Base-by-base conservation (phyloP, 2,113 vertebrate genomes). In the Trichechus manatus region DNA sequence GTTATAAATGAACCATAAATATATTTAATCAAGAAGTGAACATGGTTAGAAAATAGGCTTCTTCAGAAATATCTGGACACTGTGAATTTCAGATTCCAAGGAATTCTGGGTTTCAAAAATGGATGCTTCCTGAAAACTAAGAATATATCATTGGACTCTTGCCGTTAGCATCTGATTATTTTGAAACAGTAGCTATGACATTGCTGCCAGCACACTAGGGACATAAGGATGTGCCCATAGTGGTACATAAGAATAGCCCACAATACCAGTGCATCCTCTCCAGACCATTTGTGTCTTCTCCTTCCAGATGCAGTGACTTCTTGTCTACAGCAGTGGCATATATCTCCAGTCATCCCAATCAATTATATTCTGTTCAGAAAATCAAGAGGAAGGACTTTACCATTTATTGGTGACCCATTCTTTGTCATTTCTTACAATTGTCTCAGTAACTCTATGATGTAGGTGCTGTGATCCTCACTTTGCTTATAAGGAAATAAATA, bases 221-320 rank as follows among this genome's bases (percentile, higher is more conserved):
- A 90, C 29, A 78, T 15, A 74, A 91, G 91, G 82, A 79, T 72
- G 42, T 44, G 0, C 53, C 63, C 27, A 87, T 77, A 83, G 11
- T 61, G 47, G 6, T 88, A 31, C 56, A 7, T 88, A 44, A 80
- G 84, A 96, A 88, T 42, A 78, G 3, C 31, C 23, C 29, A 53
- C 14, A 91, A 13, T 20, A 44, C 15, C 15, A 39, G 0, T 29
- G 36, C 11, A 27, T 19, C 44, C 10, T 72, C 75, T 97, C 89
- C 50, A 94, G 63, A 11, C 56, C 3, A 1, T 47, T 56, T 3
- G n/a, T 96, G 72, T 97, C 59, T 81, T 97, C 59, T 81, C 74
- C 66, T 89, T 94, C 53, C 6, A 47, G 64, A 89, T 63, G 25
- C 0, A 87, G 81, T 23, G 87, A 75, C 39, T 36, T 75, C 72